Evolutionary conservation across 2,797 vertebrate species (phyloP).

Genomic region (Spheniscus humboldti): DNA sequence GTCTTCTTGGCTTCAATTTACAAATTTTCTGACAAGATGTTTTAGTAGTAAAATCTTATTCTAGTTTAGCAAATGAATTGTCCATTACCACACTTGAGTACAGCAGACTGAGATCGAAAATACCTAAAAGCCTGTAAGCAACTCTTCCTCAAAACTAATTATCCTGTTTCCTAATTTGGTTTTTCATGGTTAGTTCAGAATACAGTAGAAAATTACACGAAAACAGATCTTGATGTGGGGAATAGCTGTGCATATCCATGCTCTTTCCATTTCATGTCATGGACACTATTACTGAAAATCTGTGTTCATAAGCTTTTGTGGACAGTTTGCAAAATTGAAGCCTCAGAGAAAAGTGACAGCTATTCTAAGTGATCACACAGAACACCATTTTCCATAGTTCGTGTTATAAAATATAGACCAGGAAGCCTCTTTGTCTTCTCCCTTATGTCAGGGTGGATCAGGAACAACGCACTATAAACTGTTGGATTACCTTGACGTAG

Average conservation of each 20-base stretch:
- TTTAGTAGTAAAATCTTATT: neutral
- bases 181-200: neutral
- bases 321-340: neutral
- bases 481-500: neutral
- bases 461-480: neutral
- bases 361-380: neutral
- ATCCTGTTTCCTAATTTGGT: neutral
- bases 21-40: neutral
- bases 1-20: neutral
- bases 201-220: neutral
- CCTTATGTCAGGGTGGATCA: neutral
- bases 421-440: neutral
- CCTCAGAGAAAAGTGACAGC: neutral
- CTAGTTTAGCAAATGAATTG: neutral
- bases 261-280: neutral
- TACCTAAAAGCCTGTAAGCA: neutral
- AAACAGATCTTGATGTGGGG: neutral
- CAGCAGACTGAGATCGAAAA: neutral
- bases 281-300: neutral
- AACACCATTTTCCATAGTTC: neutral
- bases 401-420: neutral
- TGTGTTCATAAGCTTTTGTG: neutral
- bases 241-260: neutral
- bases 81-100: neutral
- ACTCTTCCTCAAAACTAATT: neutral